phyloP scores from a whole-genome alignment of 2,113 vertebrate species.

The Oostethus manadensis region DNA sequence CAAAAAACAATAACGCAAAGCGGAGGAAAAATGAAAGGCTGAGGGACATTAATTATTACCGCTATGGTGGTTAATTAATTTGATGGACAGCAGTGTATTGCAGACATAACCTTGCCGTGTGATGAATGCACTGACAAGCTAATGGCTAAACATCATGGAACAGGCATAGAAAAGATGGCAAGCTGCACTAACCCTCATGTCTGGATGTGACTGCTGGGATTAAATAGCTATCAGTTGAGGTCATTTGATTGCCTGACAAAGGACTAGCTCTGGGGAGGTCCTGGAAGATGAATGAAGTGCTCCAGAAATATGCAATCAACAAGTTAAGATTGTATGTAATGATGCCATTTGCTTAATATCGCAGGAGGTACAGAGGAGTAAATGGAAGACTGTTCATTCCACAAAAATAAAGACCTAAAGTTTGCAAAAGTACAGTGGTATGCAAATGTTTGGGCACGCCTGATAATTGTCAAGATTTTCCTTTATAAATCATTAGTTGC shows the following conservation, averaged over 20 bases:
- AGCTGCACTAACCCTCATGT: conserved; percentile 26
- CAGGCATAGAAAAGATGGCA: conserved; percentile 8
- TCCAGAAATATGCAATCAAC: conserved; percentile 55
- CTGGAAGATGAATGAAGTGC: conserved; percentile 56
- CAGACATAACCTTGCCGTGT: conserved; percentile 23
- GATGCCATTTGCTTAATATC: conserved; percentile 65
- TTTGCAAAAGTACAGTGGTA: too few species aligned
- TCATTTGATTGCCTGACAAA: conserved; percentile 61
- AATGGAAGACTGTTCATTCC: too few species aligned
- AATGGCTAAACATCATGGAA: conserved; percentile 33
- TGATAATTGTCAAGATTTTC: too few species aligned
- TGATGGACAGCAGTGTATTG: conserved; percentile 34
- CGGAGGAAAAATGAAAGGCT: conserved; percentile 23
- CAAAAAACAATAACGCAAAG: background rate
- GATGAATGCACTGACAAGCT: conserved; percentile 43
- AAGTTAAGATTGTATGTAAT: conserved; percentile 68
- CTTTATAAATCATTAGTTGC: too few species aligned
- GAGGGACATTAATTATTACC: conserved; percentile 29
- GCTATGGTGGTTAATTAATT: conserved; percentile 31
- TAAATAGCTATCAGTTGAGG: conserved; percentile 61
- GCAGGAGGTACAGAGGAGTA: background rate
- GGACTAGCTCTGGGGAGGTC: conserved; percentile 53
- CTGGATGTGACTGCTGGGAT: conserved; percentile 39
- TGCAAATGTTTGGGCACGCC: too few species aligned
- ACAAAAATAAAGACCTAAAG: too few species aligned